Base-by-base conservation (phyloP, 1,140 invertebrate genomes). In the Papilio polyxenes region DNA sequence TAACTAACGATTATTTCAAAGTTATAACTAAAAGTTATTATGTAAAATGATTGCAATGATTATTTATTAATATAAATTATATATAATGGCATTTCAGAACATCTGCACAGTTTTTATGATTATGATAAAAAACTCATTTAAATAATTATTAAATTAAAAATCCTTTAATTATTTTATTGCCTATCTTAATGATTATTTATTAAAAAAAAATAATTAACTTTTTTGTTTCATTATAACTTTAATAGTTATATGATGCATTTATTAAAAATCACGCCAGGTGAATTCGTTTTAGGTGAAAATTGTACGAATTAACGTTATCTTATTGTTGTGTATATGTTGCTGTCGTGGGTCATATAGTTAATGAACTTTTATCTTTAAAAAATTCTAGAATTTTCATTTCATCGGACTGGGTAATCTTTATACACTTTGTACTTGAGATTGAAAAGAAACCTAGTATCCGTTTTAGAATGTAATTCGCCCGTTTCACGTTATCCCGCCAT, bases 401-500 rank as follows among this genome's bases (percentile, higher is more conserved):
- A 77, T 8, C 20, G 53, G 0, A 56, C 17, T 49, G 40, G 72
- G 81, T 82, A 74, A 72, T 72, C 23, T 31, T 31, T 31, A 82
- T 74, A 83, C 79, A 77, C 82, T 85, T 83, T 83, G 74, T 77
- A 83, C 82, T 82, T 78, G 83, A 86, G 85, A 84, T 87, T 83
- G 82, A 85, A 85, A 78, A 84, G 81, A 83, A 82, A 78, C 51
- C 82, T 82, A 74, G 81, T 77, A 84, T 83, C 82, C 75, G 80
- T 83, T 83, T 75, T 75, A 80, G 81, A 83, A 84, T 78, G 83
- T 80, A 82, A 85, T 83, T 85, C 86, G 85, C 85, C 86, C 81
- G 80, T 87, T 89, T 87, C 89, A 90, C 89, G 88, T 90, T 87
- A 91, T 91, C 82, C 87, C 84, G 87, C 89, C 88, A 91, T 92